Evolutionary conservation across 2,113 vertebrate genomes (phyloP).

Genomic region (Cavia porcellus): DNA sequence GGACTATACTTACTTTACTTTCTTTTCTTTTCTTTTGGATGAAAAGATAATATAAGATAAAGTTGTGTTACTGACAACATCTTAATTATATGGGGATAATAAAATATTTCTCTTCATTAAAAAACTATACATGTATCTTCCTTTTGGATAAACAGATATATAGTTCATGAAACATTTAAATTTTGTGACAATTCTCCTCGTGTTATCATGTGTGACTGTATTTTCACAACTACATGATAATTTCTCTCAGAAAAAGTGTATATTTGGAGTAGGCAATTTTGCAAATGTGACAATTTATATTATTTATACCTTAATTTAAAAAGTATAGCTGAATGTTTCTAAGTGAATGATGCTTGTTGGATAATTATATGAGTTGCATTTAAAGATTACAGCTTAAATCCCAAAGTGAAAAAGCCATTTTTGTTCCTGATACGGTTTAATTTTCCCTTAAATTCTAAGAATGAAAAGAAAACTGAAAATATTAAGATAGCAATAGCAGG

Average conservation of each 20-base stretch:
- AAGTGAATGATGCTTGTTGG: neutral
- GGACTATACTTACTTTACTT: neutral
- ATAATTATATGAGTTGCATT: neutral
- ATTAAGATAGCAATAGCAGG: neutral
- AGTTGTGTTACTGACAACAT: neutral
- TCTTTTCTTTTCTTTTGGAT: neutral
- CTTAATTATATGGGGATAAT: neutral
- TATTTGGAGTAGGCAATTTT: neutral
- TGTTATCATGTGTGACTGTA: neutral
- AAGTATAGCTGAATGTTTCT: neutral
- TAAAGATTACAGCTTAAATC: neutral
- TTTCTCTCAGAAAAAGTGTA: neutral
- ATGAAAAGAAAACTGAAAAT: neutral
- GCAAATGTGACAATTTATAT: neutral
- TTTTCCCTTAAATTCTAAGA: neutral
- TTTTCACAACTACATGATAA: neutral
- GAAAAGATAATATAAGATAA: neutral
- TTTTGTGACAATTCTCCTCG: neutral
- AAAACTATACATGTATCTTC: neutral
- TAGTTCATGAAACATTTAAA: neutral
- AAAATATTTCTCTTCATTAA: neutral
- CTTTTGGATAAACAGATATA: neutral
- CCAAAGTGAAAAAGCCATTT: neutral
- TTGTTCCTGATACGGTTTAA: neutral
- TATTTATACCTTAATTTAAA: neutral